Evolutionary conservation across 2,113 vertebrate genomes (phyloP).

Genomic region (Rhineura floridana): DNA sequence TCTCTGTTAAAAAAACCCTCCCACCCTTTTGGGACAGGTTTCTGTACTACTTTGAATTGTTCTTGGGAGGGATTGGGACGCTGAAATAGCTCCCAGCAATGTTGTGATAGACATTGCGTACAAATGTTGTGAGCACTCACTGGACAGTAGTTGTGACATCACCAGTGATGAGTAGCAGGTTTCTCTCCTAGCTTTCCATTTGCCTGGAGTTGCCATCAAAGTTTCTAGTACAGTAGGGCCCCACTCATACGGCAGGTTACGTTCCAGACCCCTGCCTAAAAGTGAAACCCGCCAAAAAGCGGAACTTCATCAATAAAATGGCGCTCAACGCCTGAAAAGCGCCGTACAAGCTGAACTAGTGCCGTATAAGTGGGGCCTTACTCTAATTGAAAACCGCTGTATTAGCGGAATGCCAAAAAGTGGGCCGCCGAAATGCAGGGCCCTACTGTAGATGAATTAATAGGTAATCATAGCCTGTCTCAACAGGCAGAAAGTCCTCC

Average conservation of each 20-base stretch:
- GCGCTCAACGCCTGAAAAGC: too few relatives aligned
- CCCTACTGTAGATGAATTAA: background rate
- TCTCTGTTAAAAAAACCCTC: background rate
- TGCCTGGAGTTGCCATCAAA: background rate
- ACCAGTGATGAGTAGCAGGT: background rate
- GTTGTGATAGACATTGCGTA: background rate
- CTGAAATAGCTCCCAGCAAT: background rate
- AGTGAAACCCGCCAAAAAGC: too few relatives aligned
- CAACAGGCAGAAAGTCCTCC: background rate
- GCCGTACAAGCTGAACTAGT: too few relatives aligned
- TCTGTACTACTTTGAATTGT: background rate
- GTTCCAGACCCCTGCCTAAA: too few relatives aligned
- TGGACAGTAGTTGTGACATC: background rate
- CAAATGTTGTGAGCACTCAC: background rate
- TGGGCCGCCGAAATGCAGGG: too few relatives aligned
- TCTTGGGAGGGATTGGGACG: background rate
- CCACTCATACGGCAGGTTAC: too few relatives aligned
- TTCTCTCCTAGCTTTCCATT: background rate
- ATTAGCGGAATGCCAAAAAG: too few relatives aligned
- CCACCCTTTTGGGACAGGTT: background rate
- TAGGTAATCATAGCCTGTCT: background rate
- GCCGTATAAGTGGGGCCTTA: too few relatives aligned
- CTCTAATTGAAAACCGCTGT: too few relatives aligned
- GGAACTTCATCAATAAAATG: too few relatives aligned
- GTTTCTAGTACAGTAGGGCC: too few relatives aligned